Conservation (phyloP, 2,113 vertebrate genomes). For the Larimichthys crocea region DNA sequence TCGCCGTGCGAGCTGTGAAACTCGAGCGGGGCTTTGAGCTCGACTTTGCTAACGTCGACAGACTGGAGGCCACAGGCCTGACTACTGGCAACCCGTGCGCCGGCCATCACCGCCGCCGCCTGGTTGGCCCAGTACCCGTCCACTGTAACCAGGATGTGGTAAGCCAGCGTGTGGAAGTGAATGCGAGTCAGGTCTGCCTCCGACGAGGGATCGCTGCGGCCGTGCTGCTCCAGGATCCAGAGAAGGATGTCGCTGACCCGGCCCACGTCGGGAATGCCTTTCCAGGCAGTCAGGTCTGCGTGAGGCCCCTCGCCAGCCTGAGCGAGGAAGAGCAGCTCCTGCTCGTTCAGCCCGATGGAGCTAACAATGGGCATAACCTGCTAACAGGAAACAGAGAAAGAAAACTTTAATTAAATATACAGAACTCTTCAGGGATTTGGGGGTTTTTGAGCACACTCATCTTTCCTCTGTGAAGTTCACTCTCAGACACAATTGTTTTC, state of each 20-base stretch:
- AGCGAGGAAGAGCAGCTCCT: constrained; percentile 96
- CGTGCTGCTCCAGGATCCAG: constrained; percentile 92
- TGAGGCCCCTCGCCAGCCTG: constrained; percentile 91
- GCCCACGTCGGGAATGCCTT: constrained; percentile 89
- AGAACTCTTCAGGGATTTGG: not conserved
- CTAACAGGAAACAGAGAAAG: constrained; percentile 87
- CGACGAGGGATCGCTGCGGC: constrained; percentile 70
- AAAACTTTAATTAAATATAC: constrained; percentile 46
- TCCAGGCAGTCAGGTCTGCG: constrained; percentile 87
- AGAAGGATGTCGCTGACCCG: constrained; percentile 95
- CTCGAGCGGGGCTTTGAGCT: constrained; percentile 87
- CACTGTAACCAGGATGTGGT: constrained; percentile 93
- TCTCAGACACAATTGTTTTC: not conserved
- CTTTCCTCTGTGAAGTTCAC: not conserved
- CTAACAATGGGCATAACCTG: constrained; percentile 96
- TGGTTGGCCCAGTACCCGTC: constrained; percentile 96
- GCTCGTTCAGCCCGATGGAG: constrained; percentile 96
- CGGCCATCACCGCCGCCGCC: constrained; percentile 90
- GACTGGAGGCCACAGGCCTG: constrained; percentile 90
- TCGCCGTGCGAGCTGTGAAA: constrained; percentile 88
- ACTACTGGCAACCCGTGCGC: constrained; percentile 90
- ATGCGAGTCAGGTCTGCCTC: constrained; percentile 91
- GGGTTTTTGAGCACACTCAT: constrained; percentile 12
- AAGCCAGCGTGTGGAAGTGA: constrained; percentile 97
- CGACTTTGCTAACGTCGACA: constrained; percentile 86